A percentile compares a stretch with the other conserved stretches of the same genome.
phyloP scores from a whole-genome alignment of 2,797 vertebrate genomes.

The Ctenochaetus hawaiiensis region DNA sequence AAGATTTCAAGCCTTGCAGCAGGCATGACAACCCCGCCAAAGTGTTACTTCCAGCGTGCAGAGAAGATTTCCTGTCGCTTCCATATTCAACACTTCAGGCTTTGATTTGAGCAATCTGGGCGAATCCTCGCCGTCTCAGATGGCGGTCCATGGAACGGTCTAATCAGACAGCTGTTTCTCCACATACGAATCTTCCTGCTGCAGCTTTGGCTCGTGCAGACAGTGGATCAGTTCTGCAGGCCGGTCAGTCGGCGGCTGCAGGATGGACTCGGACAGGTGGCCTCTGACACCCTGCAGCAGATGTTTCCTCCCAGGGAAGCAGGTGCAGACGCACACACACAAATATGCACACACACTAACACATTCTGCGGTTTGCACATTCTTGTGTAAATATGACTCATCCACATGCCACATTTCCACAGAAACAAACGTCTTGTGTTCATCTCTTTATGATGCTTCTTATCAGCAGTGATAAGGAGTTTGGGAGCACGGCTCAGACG shows the following conservation, averaged over 20 bases:
- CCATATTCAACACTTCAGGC: conserved; percentile 1
- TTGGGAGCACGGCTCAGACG: conserved; percentile 20
- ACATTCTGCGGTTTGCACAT: conserved; percentile 31
- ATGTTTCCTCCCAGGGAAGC: conserved; percentile 78
- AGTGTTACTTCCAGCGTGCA: conserved; percentile 27
- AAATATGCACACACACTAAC: conserved; percentile 27
- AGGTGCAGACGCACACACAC: conserved; percentile 68
- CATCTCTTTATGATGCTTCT: conserved; percentile 58
- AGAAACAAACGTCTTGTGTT: conserved; percentile 48
- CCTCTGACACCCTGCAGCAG: conserved; percentile 75
- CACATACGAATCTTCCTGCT: conserved; percentile 19
- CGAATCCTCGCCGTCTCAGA: conserved; percentile 12
- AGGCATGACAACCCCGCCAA: background rate
- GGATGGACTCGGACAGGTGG: conserved; percentile 72
- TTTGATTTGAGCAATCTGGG: conserved; percentile 14
- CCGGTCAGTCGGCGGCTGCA: conserved; percentile 26
- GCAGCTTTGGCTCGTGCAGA: conserved; percentile 27
- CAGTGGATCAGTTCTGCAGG: conserved; percentile 38
- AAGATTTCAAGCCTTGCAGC: background rate
- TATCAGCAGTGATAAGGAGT: conserved; percentile 63
- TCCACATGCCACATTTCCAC: conserved; percentile 35
- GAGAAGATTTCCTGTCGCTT: conserved; percentile 42
- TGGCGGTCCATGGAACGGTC: background rate
- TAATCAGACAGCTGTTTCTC: conserved; percentile 46
- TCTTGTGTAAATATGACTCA: conserved; percentile 46